Evolutionary conservation across 2,888 invertebrate genomes (phyloP).

Genomic region (Watsonalla binaria): DNA sequence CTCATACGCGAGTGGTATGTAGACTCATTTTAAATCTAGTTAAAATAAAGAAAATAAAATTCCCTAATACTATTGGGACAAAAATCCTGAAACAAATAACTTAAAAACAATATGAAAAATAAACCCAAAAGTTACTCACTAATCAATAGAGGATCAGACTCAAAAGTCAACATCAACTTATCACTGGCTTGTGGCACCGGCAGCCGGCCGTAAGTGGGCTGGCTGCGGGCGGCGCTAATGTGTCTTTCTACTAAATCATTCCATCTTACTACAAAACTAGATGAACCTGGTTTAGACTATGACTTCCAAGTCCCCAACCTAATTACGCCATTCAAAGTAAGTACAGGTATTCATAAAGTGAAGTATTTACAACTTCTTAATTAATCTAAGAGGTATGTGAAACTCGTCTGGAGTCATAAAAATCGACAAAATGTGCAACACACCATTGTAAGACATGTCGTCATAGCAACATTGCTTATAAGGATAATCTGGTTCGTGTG

Average conservation of each 20-base stretch:
- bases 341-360: no score
- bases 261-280: no score
- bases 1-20: slow-evolving; percentile 63
- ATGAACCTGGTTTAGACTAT: no score
- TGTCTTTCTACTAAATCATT: slow-evolving; percentile 37
- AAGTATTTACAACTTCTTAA: no score
- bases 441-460: no score
- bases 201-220: background rate
- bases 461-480: no score
- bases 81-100: slow-evolving; percentile 79
- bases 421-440: no score
- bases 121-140: slow-evolving; percentile 77
- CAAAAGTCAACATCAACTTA: slow-evolving; percentile 60
- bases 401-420: no score
- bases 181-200: slow-evolving; percentile 39
- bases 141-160: slow-evolving; percentile 76
- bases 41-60: slow-evolving; percentile 77
- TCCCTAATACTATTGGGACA: slow-evolving; percentile 79
- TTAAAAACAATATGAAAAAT: slow-evolving; percentile 78
- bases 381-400: no score
- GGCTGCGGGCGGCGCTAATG: background rate
- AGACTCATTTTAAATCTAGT: slow-evolving; percentile 68
- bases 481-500: no score
- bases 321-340: no score
- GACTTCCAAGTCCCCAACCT: no score